Evolutionary conservation across 2,888 invertebrate genomes (phyloP).

Genomic region (Epinotia bilunana): DNA sequence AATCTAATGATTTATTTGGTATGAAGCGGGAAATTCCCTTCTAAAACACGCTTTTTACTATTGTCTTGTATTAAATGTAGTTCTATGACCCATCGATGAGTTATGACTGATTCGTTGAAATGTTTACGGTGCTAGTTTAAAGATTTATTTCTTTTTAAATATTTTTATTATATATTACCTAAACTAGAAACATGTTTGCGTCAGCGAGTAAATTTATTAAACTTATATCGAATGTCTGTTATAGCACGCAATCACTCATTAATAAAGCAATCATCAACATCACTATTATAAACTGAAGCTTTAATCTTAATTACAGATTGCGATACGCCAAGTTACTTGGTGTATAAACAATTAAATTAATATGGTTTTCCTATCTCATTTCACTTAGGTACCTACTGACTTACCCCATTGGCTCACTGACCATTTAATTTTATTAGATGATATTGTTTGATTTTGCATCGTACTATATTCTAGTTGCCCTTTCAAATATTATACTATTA

Average conservation of each 20-base stretch:
- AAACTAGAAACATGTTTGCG: not conserved
- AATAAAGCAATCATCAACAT: not conserved
- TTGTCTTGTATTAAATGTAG: slow-evolving; percentile 53
- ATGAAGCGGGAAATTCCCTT: slow-evolving; percentile 67
- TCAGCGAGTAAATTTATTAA: not conserved
- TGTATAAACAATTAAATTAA: not conserved
- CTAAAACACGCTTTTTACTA: slow-evolving; percentile 65
- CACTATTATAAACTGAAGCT: not conserved
- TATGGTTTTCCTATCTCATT: not conserved
- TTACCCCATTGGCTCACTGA: not conserved
- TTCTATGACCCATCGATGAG: slow-evolving; percentile 64
- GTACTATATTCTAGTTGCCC: not conserved
- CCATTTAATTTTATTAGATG: not conserved
- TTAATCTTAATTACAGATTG: slow-evolving; percentile 1
- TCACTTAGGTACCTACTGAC: not conserved
- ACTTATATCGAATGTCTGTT: not conserved
- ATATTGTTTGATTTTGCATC: not conserved
- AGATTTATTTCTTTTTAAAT: slow-evolving; percentile 34
- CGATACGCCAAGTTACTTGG: not conserved
- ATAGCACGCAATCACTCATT: not conserved
- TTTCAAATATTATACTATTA: no score
- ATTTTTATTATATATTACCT: slow-evolving; percentile 23
- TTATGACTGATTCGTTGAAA: slow-evolving; percentile 52
- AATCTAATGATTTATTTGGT: slow-evolving; percentile 78
- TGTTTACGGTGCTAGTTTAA: slow-evolving; percentile 32